These are phyloP conservation scores for Diuraphis noxia DNA, from an alignment of 1,140 invertebrate species.

Conservation along the genomic window DNA sequence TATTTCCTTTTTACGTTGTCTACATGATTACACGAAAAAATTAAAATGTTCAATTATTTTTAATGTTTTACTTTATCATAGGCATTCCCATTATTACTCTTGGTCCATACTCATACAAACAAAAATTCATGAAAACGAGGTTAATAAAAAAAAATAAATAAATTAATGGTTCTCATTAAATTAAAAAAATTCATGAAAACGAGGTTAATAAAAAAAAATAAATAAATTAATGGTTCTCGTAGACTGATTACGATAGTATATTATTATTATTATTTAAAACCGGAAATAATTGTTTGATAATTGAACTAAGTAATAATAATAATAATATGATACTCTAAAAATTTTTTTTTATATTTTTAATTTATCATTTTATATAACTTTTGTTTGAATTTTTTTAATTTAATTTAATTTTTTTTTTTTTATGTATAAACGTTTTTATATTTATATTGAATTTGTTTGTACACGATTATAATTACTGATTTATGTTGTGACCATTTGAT, in stretches of 20 bases:
- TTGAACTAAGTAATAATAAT: background rate
- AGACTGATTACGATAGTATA: background rate
- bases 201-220: background rate
- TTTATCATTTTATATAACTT: background rate
- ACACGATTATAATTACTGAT: background rate
- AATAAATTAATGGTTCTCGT: no score
- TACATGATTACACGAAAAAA: background rate
- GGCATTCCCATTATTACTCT: background rate
- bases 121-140: background rate
- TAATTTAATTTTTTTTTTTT: no score
- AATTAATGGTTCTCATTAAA: no score
- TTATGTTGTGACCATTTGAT: background rate
- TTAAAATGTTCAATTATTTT: slow-evolving; percentile 24
- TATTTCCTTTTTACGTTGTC: background rate
- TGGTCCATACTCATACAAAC: background rate
- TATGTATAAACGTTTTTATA: background rate
- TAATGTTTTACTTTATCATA: background rate
- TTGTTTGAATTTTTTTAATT: background rate
- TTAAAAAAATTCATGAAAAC: background rate
- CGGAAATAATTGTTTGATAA: background rate
- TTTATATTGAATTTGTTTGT: background rate
- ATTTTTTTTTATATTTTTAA: background rate
- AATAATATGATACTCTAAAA: background rate
- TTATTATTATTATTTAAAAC: background rate
- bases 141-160: no score